Evolutionary conservation across 2,113 vertebrate species (phyloP), one percentile per base, ranked within the genome.

Genomic region (Chaetorhynchus papuensis): DNA sequence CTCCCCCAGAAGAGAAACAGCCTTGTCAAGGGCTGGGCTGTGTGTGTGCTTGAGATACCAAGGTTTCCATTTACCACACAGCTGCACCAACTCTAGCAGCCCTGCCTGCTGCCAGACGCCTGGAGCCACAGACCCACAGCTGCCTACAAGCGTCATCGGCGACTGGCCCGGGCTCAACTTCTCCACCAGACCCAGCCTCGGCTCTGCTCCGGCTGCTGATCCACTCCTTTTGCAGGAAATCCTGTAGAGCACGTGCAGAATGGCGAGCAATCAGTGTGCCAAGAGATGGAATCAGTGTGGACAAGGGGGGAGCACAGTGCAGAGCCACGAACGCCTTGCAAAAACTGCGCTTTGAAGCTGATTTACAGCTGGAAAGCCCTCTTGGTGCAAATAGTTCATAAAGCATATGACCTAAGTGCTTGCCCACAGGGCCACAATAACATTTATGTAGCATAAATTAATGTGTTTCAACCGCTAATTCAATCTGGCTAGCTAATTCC

Each of bases 381-480:
- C 95, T 85, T 91, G 88, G 70, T 97, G 96, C 96, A 97, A 97
- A 97, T 94, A 97, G 97, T 96, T 97, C 96, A 89, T 96, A 97
- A 98, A 98, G 95, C 96, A 95, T 96, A 68, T 94, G 96, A 97
- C 97, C 97, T 97, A 96, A 95, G 95, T 89, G 81, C 94, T 98
- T 97, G 95, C 97, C 97, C 97, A 97, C 49, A 91, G 97, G 97
- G 97, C 97, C 97, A 98, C 96, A 97, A 97, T 98, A 98, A 98
- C 97, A 98, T 98, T 98, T 98, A 97, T 97, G 96, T 96, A 98
- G 97, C 94, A 98, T 98, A 98, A 98, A 98, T 98, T 98, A 98
- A 97, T 96, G 95, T 93, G 95, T 94, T 98, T 97, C 97, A 96
- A 93, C 95, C 31, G 8, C 96, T 98, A 98, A 98, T 98, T 98